A percentile compares a stretch with the other conserved stretches of the same genome.
phyloP scores from a whole-genome alignment of 2,888 invertebrate species.

The Sinelater perroti region DNA sequence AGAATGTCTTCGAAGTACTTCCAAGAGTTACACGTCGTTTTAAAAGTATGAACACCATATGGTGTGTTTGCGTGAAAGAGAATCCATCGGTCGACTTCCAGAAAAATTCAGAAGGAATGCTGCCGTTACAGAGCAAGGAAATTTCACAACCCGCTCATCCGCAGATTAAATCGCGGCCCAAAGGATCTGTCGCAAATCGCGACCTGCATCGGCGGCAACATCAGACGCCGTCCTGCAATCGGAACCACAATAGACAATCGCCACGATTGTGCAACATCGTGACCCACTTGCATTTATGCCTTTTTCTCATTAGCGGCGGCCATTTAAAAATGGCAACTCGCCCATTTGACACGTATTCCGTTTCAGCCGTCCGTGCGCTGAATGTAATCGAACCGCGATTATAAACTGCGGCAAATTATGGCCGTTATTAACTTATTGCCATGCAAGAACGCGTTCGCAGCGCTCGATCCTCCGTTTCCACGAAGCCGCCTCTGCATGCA shows the following conservation, averaged over 20 bases:
- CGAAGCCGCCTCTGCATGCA: no score
- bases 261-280: constrained; percentile 4
- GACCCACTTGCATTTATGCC: constrained; percentile 16
- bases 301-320: constrained; percentile 5
- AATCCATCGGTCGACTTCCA: no score
- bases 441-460: background rate
- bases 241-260: constrained; percentile 10
- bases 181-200: background rate
- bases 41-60: no score
- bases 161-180: no score
- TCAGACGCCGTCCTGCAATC: constrained; percentile 12
- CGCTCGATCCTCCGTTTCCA: no score
- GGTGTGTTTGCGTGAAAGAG: no score
- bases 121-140: no score
- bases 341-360: background rate
- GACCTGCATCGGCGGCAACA: constrained; percentile 7
- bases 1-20: no score
- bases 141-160: no score
- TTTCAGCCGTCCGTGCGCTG: background rate
- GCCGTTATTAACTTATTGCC: background rate
- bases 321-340: background rate
- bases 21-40: no score
- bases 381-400: constrained; percentile 1
- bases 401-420: background rate
- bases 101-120: no score